Base-by-base conservation (phyloP, 2,888 invertebrate genomes). In the Tuberolachnus salignus region DNA sequence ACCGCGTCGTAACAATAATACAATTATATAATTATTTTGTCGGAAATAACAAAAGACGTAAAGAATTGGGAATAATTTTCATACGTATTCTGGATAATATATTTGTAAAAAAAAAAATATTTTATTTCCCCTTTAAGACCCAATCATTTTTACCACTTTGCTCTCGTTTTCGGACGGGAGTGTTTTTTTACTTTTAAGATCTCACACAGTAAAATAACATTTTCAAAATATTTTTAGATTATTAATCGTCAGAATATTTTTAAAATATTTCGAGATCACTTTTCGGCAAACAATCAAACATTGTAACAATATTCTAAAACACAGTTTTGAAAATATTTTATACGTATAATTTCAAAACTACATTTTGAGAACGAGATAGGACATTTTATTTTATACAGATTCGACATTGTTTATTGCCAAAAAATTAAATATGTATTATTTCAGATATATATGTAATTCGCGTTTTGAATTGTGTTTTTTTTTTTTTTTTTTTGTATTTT, bases 221-320 rank as follows among this genome's bases (percentile, higher is more conserved):
- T 67, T 51, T 49, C 11, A 26, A 67, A 51, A 51, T 49, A 51
- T 67, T 67, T 26, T 14, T 13, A 34, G 23, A 64, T n/a, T n/a
- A n/a, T n/a, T 26, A 4, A 19, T 51, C 51, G 67, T 51, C 51
- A 51, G n/a, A 67, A 67, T 67, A 67, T 67, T 67, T 13, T 67
- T 0, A 49, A 44, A 67, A 67, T 67, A 67, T 67, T 67, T 51
- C 51, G 16, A 67, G 67, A 49, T 67, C 67, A 67, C 63, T 63
- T 63, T 63, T 63, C 42, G 63, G 44, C 42, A 63, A 42, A 34
- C 63, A 63, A 63, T 63, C 34, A 63, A 63, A 63, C 1, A 63
- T 63, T 44, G 34, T 6, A 11, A 63, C 11, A 63, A 63, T n/a
- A 63, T 63, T 63, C 9, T 9, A 26, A n/a, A n/a, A 61, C 14